Conservation (phyloP, 2,888 invertebrate genomes). For the Euproctis similis region DNA sequence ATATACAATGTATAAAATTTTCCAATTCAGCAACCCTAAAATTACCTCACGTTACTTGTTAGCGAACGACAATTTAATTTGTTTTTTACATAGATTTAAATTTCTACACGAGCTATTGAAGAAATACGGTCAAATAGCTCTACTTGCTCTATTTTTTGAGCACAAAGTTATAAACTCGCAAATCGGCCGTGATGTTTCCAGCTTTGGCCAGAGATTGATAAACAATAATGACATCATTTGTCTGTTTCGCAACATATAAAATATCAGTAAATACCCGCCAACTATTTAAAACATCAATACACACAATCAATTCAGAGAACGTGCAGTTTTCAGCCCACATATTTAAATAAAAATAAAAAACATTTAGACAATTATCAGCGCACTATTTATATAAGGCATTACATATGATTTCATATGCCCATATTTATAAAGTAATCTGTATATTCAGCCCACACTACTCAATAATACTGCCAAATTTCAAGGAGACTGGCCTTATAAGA, state of each 20-base stretch:
- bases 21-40: no score
- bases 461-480: conserved; percentile 7
- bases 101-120: no score
- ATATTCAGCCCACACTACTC: conserved; percentile 15
- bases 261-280: conserved; percentile 12
- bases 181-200: conserved; percentile 19
- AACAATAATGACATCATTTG: conserved; percentile 33
- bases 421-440: conserved; percentile 14
- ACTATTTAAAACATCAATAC: conserved; percentile 15
- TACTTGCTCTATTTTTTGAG: no score
- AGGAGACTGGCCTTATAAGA: conserved; percentile 8
- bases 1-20: no score
- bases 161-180: no score
- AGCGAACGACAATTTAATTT: no score
- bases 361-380: no score
- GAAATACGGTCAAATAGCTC: no score
- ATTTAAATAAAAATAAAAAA: no score
- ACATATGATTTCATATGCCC: conserved; percentile 15
- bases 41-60: no score
- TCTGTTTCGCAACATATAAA: conserved; percentile 16
- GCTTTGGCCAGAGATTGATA: conserved; percentile 13
- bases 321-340: conserved; percentile 22
- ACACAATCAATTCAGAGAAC: conserved; percentile 16
- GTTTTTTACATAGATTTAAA: no score
- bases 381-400: no score